Percentiles rank a stretch among this genome's conserved stretches.
Evolutionary conservation across 2,797 vertebrate genomes (phyloP).

Genomic region (Tragelaphus oryx): DNA sequence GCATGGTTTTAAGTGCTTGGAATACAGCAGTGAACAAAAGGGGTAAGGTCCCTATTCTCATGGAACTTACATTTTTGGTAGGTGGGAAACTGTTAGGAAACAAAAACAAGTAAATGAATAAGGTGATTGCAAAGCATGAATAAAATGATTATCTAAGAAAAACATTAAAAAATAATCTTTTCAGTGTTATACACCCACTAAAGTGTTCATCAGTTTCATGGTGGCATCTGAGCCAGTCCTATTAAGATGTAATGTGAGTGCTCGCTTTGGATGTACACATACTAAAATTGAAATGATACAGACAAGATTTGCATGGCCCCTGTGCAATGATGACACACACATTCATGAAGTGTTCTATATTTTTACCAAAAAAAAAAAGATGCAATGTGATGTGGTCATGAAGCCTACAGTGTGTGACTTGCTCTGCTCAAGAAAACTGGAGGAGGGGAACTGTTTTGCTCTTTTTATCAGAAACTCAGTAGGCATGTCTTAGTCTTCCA

Average conservation of each 20-base stretch:
- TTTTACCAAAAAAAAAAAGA: background rate
- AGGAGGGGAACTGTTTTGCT: background rate
- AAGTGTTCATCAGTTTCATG: background rate
- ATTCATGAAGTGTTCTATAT: background rate
- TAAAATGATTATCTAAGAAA: background rate
- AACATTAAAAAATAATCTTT: slow-evolving; percentile 26
- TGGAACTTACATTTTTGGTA: background rate
- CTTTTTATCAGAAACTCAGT: background rate
- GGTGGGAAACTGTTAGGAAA: background rate
- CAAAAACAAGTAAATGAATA: background rate
- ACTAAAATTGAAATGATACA: background rate
- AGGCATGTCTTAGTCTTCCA: background rate
- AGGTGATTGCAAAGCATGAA: background rate
- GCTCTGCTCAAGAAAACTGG: background rate
- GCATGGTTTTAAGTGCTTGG: background rate
- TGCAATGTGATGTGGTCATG: background rate
- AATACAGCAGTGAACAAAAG: background rate
- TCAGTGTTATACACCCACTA: background rate
- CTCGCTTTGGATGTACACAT: background rate
- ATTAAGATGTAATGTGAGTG: background rate
- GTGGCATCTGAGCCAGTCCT: background rate
- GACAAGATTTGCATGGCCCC: background rate
- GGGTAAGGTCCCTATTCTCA: background rate
- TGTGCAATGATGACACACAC: background rate
- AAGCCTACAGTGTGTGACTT: background rate